Evolutionary conservation across 92 coral and sea anemone genomes (phyloP).

Genomic region (Diadumene lineata): DNA sequence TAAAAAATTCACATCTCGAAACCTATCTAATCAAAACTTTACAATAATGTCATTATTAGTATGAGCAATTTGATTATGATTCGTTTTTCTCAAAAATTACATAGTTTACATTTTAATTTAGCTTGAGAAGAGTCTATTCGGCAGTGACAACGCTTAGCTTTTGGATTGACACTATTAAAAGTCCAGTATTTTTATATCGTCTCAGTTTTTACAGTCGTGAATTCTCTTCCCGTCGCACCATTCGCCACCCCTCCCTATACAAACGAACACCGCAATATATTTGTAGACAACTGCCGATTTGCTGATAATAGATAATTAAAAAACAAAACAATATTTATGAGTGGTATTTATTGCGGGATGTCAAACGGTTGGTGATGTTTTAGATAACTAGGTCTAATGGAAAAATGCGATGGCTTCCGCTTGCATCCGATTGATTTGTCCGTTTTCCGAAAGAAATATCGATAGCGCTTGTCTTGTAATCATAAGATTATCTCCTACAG

Average conservation of each 20-base stretch:
- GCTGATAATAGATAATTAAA: not conserved
- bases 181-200: too few relatives aligned
- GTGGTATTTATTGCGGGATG: constrained; percentile 9
- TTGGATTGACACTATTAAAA: too few relatives aligned
- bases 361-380: constrained; percentile 2
- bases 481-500: constrained; percentile 4
- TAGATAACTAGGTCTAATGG: constrained; percentile 12
- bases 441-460: not conserved
- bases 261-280: not conserved
- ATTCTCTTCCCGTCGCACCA: not conserved
- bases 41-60: too few relatives aligned
- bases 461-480: not conserved
- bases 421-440: constrained; percentile 10
- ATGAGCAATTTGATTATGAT: too few relatives aligned
- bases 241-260: not conserved
- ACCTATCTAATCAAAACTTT: too few relatives aligned
- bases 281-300: not conserved
- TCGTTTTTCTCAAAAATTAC: too few relatives aligned
- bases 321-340: constrained; percentile 1
- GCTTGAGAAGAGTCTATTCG: too few relatives aligned
- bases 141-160: too few relatives aligned
- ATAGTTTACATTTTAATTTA: too few relatives aligned
- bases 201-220: too few relatives aligned
- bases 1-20: too few relatives aligned
- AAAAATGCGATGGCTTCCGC: constrained; percentile 11